Conservation (phyloP, 2,888 invertebrate genomes). For the Perizoma affinitatum region DNA sequence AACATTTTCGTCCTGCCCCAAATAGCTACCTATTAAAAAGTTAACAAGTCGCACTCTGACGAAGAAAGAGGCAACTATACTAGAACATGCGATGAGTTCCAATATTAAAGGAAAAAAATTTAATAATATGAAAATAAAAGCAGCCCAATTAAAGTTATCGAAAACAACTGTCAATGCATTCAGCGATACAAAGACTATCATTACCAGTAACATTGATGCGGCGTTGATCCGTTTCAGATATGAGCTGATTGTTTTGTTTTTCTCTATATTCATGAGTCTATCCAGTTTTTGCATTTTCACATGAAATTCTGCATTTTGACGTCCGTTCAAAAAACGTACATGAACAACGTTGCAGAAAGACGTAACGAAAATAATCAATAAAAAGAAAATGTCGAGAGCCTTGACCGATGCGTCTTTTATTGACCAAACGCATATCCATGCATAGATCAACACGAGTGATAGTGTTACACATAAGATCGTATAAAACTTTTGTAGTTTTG, state of each 20-base stretch:
- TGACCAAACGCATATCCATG: no score
- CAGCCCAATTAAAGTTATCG: conserved; percentile 16
- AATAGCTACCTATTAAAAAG: conserved; percentile 54
- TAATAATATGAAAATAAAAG: conserved; percentile 37
- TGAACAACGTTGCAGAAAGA: conserved; percentile 54
- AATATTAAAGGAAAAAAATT: conserved; percentile 46
- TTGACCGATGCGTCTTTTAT: no score
- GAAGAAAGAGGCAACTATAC: conserved; percentile 53
- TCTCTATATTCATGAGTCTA: conserved; percentile 54
- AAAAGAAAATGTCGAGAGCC: no score
- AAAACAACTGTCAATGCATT: conserved; percentile 29
- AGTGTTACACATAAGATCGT: no score
- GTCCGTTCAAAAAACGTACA: conserved; percentile 55
- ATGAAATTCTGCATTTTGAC: conserved; percentile 53
- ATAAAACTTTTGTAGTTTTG: no score
- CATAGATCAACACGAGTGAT: no score
- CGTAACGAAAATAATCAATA: no score
- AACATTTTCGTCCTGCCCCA: conserved; percentile 38
- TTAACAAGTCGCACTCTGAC: conserved; percentile 57
- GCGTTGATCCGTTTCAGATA: conserved; percentile 42
- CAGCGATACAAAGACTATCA: conserved; percentile 28
- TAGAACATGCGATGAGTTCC: conserved; percentile 55
- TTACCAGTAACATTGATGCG: conserved; percentile 32
- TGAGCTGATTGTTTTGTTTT: conserved; percentile 44
- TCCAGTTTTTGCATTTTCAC: conserved; percentile 62